phyloP scores from a whole-genome alignment of 2,797 vertebrate genomes.

The Bovichtus variegatus region DNA sequence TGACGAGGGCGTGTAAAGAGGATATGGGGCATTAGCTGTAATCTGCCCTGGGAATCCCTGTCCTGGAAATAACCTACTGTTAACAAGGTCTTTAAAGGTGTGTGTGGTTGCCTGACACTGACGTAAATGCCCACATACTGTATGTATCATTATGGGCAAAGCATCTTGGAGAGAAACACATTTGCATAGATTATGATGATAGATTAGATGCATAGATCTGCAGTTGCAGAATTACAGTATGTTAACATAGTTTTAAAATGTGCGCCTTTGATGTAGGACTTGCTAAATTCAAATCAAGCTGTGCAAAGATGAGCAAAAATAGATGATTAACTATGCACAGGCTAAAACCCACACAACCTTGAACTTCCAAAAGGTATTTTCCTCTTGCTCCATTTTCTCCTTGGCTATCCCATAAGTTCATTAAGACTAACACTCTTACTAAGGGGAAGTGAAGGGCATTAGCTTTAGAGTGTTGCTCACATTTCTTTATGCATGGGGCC shows the following conservation, averaged over 20 bases:
- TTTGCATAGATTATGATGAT: background rate
- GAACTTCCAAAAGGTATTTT: conserved; percentile 27
- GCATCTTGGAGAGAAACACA: background rate
- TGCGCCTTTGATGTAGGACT: background rate
- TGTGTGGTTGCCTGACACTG: conserved; percentile 6
- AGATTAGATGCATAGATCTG: too few species aligned
- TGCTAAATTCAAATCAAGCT: background rate
- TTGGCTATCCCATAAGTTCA: conserved; percentile 65
- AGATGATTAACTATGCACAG: background rate
- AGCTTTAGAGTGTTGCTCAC: background rate
- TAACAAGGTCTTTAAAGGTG: conserved; percentile 56
- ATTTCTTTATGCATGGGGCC: conserved; percentile 14
- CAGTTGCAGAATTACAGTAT: background rate
- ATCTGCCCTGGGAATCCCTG: conserved; percentile 78
- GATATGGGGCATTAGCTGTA: conserved; percentile 81
- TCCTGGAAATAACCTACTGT: conserved; percentile 67
- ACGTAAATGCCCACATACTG: background rate
- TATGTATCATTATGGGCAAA: background rate
- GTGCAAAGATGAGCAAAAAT: background rate
- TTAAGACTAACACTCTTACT: conserved; percentile 77
- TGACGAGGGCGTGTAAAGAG: conserved; percentile 67
- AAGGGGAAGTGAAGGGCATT: conserved; percentile 56
- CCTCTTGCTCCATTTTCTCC: conserved; percentile 37
- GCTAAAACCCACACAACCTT: conserved; percentile 21
- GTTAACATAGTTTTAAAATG: background rate